Percentiles rank a stretch among this genome's conserved stretches.
Evolutionary conservation across 2,888 invertebrate species (phyloP).

Genomic region (Brenthis hecate): DNA sequence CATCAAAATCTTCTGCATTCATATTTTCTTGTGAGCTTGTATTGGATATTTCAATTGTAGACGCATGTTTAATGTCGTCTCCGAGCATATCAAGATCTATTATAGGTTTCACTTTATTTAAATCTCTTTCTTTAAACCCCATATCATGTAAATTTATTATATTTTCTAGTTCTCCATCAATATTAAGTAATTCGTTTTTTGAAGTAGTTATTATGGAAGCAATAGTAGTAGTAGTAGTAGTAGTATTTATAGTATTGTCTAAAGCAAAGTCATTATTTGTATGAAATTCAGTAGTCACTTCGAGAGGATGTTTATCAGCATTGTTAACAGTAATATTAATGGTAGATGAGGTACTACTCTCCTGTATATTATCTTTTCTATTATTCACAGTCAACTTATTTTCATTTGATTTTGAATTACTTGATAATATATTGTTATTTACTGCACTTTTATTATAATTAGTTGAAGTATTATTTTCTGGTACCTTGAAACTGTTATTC

Average conservation of each 20-base stretch:
- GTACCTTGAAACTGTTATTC: neutral
- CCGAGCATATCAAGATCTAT: conserved; percentile 23
- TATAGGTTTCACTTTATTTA: conserved; percentile 11
- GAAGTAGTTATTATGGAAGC: neutral
- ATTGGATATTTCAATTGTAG: conserved; percentile 52
- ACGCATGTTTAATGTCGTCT: conserved; percentile 49
- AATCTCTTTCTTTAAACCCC: neutral
- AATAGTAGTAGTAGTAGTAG: neutral
- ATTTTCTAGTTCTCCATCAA: neutral
- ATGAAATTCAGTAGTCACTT: conserved; percentile 13
- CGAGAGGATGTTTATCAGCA: neutral
- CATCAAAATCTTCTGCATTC: conserved; percentile 38
- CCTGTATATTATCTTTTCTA: neutral
- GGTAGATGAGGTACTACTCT: neutral
- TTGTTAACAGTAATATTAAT: neutral
- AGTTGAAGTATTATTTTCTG: too few relatives aligned
- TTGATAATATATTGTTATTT: too few relatives aligned
- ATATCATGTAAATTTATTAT: neutral
- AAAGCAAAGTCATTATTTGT: neutral
- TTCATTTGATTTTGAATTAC: too few relatives aligned
- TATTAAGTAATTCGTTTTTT: neutral
- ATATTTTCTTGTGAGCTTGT: conserved; percentile 46
- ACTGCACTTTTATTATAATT: neutral
- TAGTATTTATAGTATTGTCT: neutral
- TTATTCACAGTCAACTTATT: neutral